Evolutionary conservation across 2,113 vertebrate genomes (phyloP), one percentile per base, ranked within the genome.

Genomic region (Leucopsar rothschildi): DNA sequence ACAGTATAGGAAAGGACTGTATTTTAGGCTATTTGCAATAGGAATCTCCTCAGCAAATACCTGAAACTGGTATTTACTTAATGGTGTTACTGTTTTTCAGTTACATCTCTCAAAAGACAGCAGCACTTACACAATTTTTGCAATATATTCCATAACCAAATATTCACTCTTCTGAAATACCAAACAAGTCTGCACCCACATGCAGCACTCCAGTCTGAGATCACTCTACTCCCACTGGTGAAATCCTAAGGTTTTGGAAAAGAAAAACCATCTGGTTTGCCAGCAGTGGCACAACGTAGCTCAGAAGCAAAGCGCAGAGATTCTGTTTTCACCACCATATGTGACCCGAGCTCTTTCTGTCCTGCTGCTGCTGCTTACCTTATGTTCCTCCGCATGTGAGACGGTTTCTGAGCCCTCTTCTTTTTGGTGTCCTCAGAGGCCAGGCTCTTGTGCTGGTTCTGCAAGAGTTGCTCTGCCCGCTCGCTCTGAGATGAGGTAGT

Each of bases 341-440:
- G 70, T 29, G 56, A 86, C 39, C 37, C 1, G 5, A 63, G 44
- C 13, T 63, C 53, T 37, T 80, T 40, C 86, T 61, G 49, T 55
- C 59, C 57, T 87, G 49, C 39, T 89, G 81, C 56, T 83, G 63
- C 52, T 79, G 64, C 94, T 94, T 90, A 99, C 99, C 99, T 98
- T 97, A 99, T 99, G 95, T 99, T 99, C 94, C 99, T 99, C 97
- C 99, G 99, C 99, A 99, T 98, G 97, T 99, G 99, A 97, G 98
- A 97, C 75, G 98, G 98, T 97, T 99, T 99, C 82, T 95, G 97
- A 98, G 96, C 98, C 97, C 95, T 97, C 97, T 98, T 99, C 97
- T 99, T 99, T 98, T 98, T 99, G 97, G 98, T 98, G 95, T 98
- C 98, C 82, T 98, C 98, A 55, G 97, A 97, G 90, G 97, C 91